Conservation (phyloP, 2,888 invertebrate species). For the Lepidochrysops patricia region DNA sequence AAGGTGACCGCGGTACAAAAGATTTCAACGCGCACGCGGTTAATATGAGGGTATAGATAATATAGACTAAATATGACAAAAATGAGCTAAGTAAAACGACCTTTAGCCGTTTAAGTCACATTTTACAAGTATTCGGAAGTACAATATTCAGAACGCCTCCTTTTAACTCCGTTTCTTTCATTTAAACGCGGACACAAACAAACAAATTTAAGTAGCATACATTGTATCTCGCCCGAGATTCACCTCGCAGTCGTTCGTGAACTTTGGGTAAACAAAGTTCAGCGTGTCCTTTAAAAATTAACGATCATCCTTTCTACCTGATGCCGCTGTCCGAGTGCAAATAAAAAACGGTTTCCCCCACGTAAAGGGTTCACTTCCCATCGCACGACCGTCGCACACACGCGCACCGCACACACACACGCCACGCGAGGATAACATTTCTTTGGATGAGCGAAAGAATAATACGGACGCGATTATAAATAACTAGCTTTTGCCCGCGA, state of each 20-base stretch:
- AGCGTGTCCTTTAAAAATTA: conserved; percentile 71
- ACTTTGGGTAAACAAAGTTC: conserved; percentile 45
- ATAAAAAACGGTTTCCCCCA: conserved; percentile 72
- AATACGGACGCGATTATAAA: conserved; percentile 37
- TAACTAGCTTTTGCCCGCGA: no score
- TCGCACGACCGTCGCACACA: conserved; percentile 61
- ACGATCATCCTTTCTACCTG: conserved; percentile 75
- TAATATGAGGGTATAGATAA: not conserved
- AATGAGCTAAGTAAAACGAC: no score
- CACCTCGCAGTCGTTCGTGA: conserved; percentile 30
- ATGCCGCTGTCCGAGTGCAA: conserved; percentile 73
- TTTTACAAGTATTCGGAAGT: no score
- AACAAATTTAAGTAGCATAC: not conserved
- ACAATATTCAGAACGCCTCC: not conserved
- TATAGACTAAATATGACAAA: no score
- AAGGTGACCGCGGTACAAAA: conserved; percentile 34
- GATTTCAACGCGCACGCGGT: conserved; percentile 60
- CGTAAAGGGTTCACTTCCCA: conserved; percentile 77
- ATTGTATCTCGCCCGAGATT: conserved; percentile 1
- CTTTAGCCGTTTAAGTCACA: no score
- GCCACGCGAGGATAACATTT: conserved; percentile 59
- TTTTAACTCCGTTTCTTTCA: not conserved
- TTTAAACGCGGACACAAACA: not conserved
- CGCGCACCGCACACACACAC: conserved; percentile 36
- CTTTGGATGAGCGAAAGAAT: conserved; percentile 51